Percentiles rank a stretch among this genome's conserved stretches.
Evolutionary conservation across 2,797 vertebrate genomes (phyloP).

Genomic region (Ctenosaura bakeri): DNA sequence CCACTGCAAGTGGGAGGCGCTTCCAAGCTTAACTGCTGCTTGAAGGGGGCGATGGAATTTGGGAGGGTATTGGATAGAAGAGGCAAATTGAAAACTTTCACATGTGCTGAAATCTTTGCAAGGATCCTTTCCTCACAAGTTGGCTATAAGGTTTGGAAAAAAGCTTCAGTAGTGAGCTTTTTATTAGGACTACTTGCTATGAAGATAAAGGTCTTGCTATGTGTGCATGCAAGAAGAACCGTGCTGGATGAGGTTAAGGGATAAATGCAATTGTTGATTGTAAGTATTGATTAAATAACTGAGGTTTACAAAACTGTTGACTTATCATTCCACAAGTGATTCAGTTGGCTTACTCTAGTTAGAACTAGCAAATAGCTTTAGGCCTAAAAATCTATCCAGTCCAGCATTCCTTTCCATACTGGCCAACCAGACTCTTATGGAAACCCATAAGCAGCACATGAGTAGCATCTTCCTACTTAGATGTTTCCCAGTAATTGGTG

Average conservation of each 20-base stretch:
- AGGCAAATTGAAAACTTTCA: not conserved
- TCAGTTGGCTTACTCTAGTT: too few species aligned
- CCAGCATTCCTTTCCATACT: not conserved
- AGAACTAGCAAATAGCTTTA: too few species aligned
- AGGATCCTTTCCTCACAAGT: not conserved
- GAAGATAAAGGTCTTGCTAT: not conserved
- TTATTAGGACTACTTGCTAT: not conserved
- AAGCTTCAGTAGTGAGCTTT: not conserved
- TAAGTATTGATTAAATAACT: too few species aligned
- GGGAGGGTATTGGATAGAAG: not conserved
- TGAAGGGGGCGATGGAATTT: not conserved
- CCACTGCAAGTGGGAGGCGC: not conserved
- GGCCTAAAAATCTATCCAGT: not conserved
- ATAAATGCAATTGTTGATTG: not conserved
- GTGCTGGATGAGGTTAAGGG: not conserved
- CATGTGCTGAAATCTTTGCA: not conserved
- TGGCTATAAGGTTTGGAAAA: not conserved
- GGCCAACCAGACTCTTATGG: not conserved
- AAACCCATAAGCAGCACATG: not conserved
- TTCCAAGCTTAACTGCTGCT: not conserved
- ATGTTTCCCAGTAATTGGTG: not conserved
- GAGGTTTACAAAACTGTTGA: too few species aligned
- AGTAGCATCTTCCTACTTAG: not conserved
- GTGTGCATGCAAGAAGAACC: not conserved
- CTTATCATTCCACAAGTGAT: too few species aligned